Conservation (phyloP, 2,113 vertebrate genomes). For the Megaceryle maxima region DNA sequence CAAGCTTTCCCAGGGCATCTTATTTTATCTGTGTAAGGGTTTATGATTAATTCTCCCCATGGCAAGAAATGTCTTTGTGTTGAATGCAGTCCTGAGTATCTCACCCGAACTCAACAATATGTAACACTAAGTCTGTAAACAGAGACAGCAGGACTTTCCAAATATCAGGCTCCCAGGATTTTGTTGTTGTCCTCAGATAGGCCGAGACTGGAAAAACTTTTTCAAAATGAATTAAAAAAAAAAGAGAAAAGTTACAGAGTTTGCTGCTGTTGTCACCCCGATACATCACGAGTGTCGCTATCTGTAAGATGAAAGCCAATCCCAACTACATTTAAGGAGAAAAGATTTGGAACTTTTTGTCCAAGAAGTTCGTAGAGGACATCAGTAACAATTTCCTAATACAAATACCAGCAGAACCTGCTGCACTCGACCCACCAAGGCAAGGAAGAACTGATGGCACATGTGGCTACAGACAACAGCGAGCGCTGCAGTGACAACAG, state of each 20-base stretch:
- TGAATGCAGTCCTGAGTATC: neutral
- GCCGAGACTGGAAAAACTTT: neutral
- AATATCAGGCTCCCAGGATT: neutral
- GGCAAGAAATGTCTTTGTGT: neutral
- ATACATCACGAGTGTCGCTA: neutral
- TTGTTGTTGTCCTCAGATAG: neutral
- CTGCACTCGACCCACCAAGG: neutral
- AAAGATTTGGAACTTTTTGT: neutral
- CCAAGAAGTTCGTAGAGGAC: neutral
- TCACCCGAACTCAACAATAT: neutral
- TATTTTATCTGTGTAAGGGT: neutral
- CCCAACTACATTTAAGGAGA: neutral
- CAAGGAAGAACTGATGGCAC: neutral
- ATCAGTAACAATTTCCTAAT: neutral
- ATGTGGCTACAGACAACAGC: neutral
- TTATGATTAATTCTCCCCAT: slow-evolving; percentile 1
- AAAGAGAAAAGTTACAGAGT: neutral
- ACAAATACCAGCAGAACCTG: neutral
- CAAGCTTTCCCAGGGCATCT: neutral
- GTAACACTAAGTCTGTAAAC: neutral
- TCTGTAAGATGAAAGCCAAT: neutral
- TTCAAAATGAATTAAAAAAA: neutral
- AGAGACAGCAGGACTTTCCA: slow-evolving; percentile 15
- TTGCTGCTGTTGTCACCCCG: neutral
- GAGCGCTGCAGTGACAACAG: neutral